These are phyloP conservation scores for Anableps anableps DNA, from an alignment of 2,797 vertebrate genomes.

Conservation along the genomic window DNA sequence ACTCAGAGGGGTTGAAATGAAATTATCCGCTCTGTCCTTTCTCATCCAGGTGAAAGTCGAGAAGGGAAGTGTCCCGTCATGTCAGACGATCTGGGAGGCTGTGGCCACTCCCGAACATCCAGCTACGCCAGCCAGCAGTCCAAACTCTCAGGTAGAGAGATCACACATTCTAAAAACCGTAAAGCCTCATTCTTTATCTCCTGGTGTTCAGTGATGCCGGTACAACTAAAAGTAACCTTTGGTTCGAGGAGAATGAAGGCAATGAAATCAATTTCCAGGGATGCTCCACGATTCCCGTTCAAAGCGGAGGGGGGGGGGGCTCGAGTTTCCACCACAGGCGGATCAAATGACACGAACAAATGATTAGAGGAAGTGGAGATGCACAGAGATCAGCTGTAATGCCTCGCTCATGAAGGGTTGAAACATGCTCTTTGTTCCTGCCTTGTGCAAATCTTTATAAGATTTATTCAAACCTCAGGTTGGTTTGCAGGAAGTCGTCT, in stretches of 20 bases:
- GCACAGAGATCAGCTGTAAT: slow-evolving; percentile 47
- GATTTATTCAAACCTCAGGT: slow-evolving; percentile 27
- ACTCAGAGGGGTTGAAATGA: slow-evolving; percentile 3
- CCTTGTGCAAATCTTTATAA: slow-evolving; percentile 1
- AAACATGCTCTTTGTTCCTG: slow-evolving; percentile 41
- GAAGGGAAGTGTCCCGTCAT: slow-evolving; percentile 88
- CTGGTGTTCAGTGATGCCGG: not conserved
- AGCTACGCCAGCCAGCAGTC: slow-evolving; percentile 98
- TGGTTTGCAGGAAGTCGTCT: slow-evolving; percentile 29
- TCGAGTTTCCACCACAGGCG: slow-evolving; percentile 44
- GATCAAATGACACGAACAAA: slow-evolving; percentile 63
- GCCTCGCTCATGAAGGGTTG: slow-evolving; percentile 26
- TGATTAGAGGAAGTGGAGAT: slow-evolving; percentile 46
- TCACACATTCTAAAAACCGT: not conserved
- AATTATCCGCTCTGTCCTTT: slow-evolving; percentile 22
- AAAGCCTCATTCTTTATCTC: not conserved
- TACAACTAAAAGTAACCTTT: slow-evolving; percentile 16
- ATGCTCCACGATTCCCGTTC: slow-evolving; percentile 28
- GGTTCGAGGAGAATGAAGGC: slow-evolving; percentile 15
- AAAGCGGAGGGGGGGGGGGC: slow-evolving; percentile 15
- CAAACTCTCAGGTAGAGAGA: slow-evolving; percentile 90
- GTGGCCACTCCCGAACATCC: slow-evolving; percentile 94
- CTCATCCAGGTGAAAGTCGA: slow-evolving; percentile 80
- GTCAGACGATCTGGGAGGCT: slow-evolving; percentile 90
- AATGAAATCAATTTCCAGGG: slow-evolving; percentile 31